phyloP scores from a whole-genome alignment of 2,113 vertebrate species.

The Takifugu flavidus region DNA sequence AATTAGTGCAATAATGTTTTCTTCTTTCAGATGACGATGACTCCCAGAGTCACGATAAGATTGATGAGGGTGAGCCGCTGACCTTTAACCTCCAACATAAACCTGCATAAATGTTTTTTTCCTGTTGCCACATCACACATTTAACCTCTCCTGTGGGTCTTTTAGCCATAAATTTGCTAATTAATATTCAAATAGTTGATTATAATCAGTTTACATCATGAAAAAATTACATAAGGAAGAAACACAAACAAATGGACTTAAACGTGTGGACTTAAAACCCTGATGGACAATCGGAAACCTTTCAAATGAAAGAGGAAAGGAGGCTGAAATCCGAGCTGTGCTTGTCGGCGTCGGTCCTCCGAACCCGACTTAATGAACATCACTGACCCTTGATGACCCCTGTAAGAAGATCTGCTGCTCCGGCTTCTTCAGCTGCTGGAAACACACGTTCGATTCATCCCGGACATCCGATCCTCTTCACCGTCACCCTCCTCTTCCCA shows the following conservation, averaged over 20 bases:
- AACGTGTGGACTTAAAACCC: no score
- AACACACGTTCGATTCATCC: constrained; percentile 39
- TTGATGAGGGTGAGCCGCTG: constrained; percentile 75
- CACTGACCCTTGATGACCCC: neutral
- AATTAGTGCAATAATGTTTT: constrained; percentile 53
- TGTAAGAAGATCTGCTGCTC: neutral
- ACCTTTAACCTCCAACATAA: constrained; percentile 36
- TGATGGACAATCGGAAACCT: no score
- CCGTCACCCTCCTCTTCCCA: neutral
- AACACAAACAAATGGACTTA: no score
- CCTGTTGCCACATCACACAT: no score
- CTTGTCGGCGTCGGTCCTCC: no score
- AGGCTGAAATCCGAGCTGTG: no score
- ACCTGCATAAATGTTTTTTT: constrained; percentile 38
- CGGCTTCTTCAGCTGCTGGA: constrained; percentile 5
- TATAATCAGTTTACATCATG: no score
- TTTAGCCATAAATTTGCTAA: no score
- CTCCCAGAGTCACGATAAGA: constrained; percentile 74
- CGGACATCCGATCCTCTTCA: constrained; percentile 19
- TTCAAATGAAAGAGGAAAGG: no score
- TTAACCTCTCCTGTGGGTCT: no score
- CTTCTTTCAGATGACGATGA: constrained; percentile 80
- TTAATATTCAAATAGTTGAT: no score
- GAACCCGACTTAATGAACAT: neutral
- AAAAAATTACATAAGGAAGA: no score